These are phyloP conservation scores for Geotrypetes seraphini DNA, from an alignment of 2,797 vertebrate species.

Conservation along the genomic window DNA sequence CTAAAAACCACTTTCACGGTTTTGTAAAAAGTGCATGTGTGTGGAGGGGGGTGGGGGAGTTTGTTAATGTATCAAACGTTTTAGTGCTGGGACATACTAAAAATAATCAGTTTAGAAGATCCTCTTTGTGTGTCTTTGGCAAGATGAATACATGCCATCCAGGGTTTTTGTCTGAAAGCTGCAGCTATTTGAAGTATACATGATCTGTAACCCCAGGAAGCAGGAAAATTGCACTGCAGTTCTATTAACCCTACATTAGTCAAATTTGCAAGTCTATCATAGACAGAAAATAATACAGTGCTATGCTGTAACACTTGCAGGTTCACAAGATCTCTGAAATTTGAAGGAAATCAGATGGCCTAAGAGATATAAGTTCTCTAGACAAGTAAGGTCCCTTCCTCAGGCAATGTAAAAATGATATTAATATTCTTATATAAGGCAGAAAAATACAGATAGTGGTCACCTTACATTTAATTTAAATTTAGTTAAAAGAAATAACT, in stretches of 20 bases:
- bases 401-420: background rate
- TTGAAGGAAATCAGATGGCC: background rate
- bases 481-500: too few relatives aligned
- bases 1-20: too few relatives aligned
- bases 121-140: slow-evolving; percentile 3
- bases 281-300: too few relatives aligned
- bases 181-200: slow-evolving; percentile 13
- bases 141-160: slow-evolving; percentile 6
- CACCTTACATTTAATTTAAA: too few relatives aligned
- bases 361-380: background rate
- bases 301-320: too few relatives aligned
- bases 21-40: too few relatives aligned
- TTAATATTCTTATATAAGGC: too few relatives aligned
- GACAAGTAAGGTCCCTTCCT: background rate
- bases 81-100: slow-evolving; percentile 16
- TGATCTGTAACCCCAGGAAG: slow-evolving; percentile 24
- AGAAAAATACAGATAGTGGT: too few relatives aligned
- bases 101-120: slow-evolving; percentile 22
- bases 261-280: slow-evolving; percentile 12
- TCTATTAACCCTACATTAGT: slow-evolving; percentile 15
- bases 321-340: background rate
- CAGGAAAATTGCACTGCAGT: slow-evolving; percentile 6
- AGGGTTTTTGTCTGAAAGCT: background rate
- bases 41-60: too few relatives aligned
- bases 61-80: slow-evolving; percentile 14